Evolutionary conservation across 2,113 vertebrate species (phyloP).

Genomic region (Xenopus borealis): DNA sequence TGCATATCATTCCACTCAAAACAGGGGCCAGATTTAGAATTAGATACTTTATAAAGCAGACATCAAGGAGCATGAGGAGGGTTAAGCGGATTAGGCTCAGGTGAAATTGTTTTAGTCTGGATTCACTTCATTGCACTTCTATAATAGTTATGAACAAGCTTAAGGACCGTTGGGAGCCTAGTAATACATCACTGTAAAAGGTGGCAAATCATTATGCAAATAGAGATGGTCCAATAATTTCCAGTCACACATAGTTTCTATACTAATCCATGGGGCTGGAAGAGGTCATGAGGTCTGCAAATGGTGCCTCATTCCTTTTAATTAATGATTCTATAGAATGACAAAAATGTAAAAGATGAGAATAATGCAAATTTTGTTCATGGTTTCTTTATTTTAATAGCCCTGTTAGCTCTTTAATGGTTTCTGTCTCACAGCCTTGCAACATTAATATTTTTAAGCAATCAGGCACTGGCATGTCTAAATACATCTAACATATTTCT

Average conservation of each 20-base stretch:
- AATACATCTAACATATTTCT: too few species aligned
- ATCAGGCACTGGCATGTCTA: not conserved
- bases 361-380: conserved; percentile 44
- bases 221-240: conserved; percentile 80
- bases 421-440: not conserved
- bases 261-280: conserved; percentile 78
- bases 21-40: conserved; percentile 40
- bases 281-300: conserved; percentile 73
- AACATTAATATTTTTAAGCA: not conserved
- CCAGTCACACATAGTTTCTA: conserved; percentile 75
- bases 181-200: conserved; percentile 71
- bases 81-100: conserved; percentile 97
- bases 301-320: conserved; percentile 50
- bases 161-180: conserved; percentile 92
- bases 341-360: conserved; percentile 50
- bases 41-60: conserved; percentile 55
- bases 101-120: conserved; percentile 94
- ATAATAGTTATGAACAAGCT: conserved; percentile 99
- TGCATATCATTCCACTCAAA: conserved; percentile 21
- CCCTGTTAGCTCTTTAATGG: conserved; percentile 1
- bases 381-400: conserved; percentile 46
- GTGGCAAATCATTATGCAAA: conserved; percentile 93
- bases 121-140: conserved; percentile 92
- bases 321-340: conserved; percentile 59
- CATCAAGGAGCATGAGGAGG: conserved; percentile 59